Evolutionary conservation across 1,140 invertebrate genomes (phyloP), one percentile per base, ranked within the genome.

Genomic region (Goniozus legneri): DNA sequence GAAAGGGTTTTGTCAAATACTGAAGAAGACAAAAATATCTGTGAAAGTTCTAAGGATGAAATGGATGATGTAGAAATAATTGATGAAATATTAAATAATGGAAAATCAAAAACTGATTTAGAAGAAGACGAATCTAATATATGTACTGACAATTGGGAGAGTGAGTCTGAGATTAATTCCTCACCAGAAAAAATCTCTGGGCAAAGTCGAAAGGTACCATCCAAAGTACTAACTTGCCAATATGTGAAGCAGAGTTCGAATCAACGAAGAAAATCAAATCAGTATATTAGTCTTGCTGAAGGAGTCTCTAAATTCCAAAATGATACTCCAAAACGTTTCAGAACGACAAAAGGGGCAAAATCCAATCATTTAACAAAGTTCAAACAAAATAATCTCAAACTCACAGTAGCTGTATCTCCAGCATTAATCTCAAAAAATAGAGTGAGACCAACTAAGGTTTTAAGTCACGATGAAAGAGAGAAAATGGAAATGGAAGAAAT

Each of bases 201-300:
- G 13, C 7, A 6, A 40, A 33, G 3, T 27, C 27, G 34, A 15
- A 34, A 21, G 37, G 33, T 27, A 6, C 24, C 24, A 6, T 27
- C 4, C 4, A 27, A 27, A 27, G 10, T 4, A 27, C 4, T 27
- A 27, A 27, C 10, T 52, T 39, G 7, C 24, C 41, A 36, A 42
- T 43, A 27, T 20, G 32, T 18, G 42, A 30, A 40, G 6, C 8
- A 3, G 43, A 27, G 35, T 15, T 12, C 16, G 16, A 47, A 36
- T 10, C n/a, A 16, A 37, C 13, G 4, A 4, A 37, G 8, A 37
- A 13, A 13, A 37, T 10, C 35, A 15, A 18, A 53, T n/a, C 56
- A 74, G 3, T 77, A 68, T 41, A 44, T 78, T 1, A 75, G 68
- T 36, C 45, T 77, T 31, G 77, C 78, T 8, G 76, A 79, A 46